phyloP scores from a whole-genome alignment of 2,888 invertebrate genomes.

The Plebejus melissa region DNA sequence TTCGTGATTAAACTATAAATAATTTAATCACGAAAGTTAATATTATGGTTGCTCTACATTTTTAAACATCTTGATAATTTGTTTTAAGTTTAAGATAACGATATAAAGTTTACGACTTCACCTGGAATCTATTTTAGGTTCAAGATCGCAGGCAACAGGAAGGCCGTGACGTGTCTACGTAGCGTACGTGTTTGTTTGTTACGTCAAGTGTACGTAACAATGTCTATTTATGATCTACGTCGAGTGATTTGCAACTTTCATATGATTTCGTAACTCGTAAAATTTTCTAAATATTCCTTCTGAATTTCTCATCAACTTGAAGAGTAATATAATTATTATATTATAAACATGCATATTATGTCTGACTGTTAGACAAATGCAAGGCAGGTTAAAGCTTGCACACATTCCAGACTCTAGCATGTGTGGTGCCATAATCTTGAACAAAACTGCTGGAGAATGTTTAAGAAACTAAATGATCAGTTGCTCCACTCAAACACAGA shows the following conservation, averaged over 20 bases:
- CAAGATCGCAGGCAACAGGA: conserved; percentile 8
- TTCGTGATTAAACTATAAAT: not conserved
- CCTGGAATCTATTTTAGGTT: not conserved
- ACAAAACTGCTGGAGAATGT: not conserved
- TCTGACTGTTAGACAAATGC: too few relatives aligned
- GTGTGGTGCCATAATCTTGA: not conserved
- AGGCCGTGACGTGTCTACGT: conserved; percentile 2
- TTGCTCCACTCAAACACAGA: conserved; percentile 8
- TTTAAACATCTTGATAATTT: not conserved
- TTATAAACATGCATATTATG: too few relatives aligned
- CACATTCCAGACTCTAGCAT: not conserved
- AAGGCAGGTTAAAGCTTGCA: too few relatives aligned
- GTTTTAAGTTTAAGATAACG: not conserved
- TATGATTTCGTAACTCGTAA: not conserved
- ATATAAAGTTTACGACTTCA: not conserved
- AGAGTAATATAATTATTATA: too few relatives aligned
- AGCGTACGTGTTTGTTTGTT: not conserved
- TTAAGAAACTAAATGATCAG: not conserved
- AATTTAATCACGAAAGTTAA: not conserved
- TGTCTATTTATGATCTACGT: conserved; percentile 5
- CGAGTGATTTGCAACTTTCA: not conserved
- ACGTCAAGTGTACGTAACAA: conserved; percentile 13
- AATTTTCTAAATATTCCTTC: not conserved
- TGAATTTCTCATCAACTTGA: not conserved
- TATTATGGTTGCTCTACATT: not conserved